phyloP scores from a whole-genome alignment of 1,140 invertebrate genomes.

The Globodera rostochiensis region DNA sequence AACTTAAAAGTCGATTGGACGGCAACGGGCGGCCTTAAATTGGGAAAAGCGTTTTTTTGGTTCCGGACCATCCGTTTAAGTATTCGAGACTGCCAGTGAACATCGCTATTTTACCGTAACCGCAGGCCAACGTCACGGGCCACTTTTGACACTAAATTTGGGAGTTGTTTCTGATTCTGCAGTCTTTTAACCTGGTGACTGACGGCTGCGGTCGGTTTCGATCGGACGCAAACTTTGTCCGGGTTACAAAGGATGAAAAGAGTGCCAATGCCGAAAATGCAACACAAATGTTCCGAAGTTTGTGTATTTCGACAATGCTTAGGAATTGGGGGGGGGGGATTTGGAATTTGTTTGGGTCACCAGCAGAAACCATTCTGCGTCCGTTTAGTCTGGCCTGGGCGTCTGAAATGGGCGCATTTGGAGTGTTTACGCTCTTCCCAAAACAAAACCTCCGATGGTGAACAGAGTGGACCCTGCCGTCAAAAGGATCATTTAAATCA shows the following conservation, averaged over 20 bases:
- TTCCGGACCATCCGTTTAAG: no score
- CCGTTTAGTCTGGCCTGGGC: conserved; percentile 56
- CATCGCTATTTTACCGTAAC: conserved; percentile 35
- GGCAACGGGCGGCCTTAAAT: conserved; percentile 34
- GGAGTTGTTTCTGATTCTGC: neutral
- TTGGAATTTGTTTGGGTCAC: conserved; percentile 45
- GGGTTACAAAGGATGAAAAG: conserved; percentile 54
- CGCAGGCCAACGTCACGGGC: conserved; percentile 55
- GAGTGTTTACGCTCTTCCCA: neutral
- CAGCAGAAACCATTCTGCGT: conserved; percentile 50
- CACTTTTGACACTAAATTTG: conserved; percentile 48
- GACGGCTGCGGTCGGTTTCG: conserved; percentile 33
- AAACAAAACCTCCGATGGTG: conserved; percentile 47
- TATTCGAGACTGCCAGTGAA: no score
- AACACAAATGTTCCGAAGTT: conserved; percentile 54
- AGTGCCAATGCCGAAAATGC: conserved; percentile 54
- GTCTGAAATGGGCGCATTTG: conserved; percentile 35
- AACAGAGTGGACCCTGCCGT: conserved; percentile 45
- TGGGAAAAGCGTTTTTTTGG: neutral
- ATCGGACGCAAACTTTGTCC: conserved; percentile 44
- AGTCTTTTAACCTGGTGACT: conserved; percentile 42
- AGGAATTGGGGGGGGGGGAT: neutral
- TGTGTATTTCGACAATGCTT: conserved; percentile 53
- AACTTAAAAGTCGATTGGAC: conserved; percentile 44
- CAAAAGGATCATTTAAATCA: neutral